Conservation (phyloP, 2,797 vertebrate genomes). For the Notolabrus celidotus region DNA sequence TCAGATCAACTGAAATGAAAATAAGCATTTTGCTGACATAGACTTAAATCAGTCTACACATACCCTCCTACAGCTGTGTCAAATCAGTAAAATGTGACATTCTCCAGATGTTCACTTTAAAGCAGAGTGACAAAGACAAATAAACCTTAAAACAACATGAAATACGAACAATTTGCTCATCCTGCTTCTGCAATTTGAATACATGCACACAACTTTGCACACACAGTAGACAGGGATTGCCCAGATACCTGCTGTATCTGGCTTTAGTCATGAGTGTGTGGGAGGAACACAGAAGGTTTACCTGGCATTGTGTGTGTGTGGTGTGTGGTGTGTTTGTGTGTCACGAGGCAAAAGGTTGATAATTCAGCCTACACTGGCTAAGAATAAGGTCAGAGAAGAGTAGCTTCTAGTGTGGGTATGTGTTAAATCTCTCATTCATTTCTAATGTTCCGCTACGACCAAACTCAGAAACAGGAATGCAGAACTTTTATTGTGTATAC, state of each 20-base stretch:
- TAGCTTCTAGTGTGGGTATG: constrained; percentile 30
- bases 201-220: constrained; percentile 11
- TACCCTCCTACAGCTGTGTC: too few species aligned
- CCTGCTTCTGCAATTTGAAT: constrained; percentile 20
- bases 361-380: constrained; percentile 59
- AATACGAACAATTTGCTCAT: constrained; percentile 6
- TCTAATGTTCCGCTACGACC: background rate
- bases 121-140: too few species aligned
- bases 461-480: background rate
- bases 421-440: constrained; percentile 62
- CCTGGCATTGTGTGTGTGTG: constrained; percentile 48
- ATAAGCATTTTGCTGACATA: too few species aligned
- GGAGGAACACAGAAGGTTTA: constrained; percentile 67
- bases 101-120: background rate
- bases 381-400: constrained; percentile 60
- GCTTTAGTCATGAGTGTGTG: constrained; percentile 65
- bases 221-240: constrained; percentile 65
- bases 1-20: too few species aligned
- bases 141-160: background rate
- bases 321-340: constrained; percentile 29
- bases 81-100: background rate
- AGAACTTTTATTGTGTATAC: background rate
- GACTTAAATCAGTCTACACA: too few species aligned
- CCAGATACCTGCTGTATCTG: constrained; percentile 68
- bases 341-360: constrained; percentile 50